These are phyloP conservation scores for Drosophila malerkotliana DNA, from an alignment of 1,140 invertebrate species.

Conservation along the genomic window DNA sequence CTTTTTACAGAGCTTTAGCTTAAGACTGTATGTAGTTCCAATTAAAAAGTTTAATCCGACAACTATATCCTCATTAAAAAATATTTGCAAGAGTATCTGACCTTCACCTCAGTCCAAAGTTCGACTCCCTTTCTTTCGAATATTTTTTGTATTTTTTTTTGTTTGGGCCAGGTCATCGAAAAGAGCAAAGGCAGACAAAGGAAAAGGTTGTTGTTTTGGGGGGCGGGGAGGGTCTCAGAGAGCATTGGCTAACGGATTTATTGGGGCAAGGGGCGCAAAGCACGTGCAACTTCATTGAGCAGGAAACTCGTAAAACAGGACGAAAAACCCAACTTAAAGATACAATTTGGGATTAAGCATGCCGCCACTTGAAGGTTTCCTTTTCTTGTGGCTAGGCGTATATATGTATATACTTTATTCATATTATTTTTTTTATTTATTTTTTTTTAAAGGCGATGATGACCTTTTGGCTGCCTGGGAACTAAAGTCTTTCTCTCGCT, in stretches of 20 bases:
- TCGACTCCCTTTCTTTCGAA: not conserved
- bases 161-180: slow-evolving; percentile 12
- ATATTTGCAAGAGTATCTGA: not conserved
- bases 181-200: slow-evolving; percentile 23
- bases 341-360: slow-evolving; percentile 58
- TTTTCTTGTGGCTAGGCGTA: not conserved
- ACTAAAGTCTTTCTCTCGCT: not conserved
- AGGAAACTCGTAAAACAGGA: slow-evolving; percentile 68
- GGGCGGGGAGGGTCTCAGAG: not conserved
- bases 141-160: not conserved
- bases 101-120: not conserved
- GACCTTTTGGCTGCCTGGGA: slow-evolving; percentile 16
- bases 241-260: not conserved
- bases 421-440: not conserved
- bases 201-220: slow-evolving; percentile 7
- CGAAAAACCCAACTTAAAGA: slow-evolving; percentile 34
- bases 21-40: too few species aligned
- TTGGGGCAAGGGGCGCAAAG: slow-evolving; percentile 19
- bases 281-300: slow-evolving; percentile 69
- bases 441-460: not conserved
- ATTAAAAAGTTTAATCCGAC: too few species aligned
- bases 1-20: too few species aligned
- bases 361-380: slow-evolving; percentile 44
- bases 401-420: not conserved
- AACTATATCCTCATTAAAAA: too few species aligned